A percentile compares a stretch with the other conserved stretches of the same genome.
These are phyloP conservation scores for Hirtodrosophila confusa DNA, from an alignment of 2,888 invertebrate genomes.

Conservation along the genomic window DNA sequence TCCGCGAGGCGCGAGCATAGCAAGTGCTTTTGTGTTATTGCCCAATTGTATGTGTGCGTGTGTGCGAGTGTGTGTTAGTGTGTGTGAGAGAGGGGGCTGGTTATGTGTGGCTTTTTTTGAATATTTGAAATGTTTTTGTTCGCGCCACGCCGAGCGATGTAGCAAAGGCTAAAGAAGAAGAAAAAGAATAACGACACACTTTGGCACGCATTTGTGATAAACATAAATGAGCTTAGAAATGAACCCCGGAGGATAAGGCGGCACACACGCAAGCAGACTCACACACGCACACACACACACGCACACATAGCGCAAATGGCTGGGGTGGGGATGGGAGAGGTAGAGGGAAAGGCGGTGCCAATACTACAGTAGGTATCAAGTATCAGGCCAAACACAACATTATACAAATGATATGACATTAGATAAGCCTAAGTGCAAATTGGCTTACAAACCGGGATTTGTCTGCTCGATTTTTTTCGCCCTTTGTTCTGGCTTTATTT, in stretches of 20 bases:
- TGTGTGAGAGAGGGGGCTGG: constrained; percentile 2
- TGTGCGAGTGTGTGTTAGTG: constrained; percentile 12
- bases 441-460: constrained; percentile 84
- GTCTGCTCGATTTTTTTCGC: constrained; percentile 53
- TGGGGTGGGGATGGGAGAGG: constrained; percentile 3
- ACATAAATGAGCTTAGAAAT: constrained; percentile 84
- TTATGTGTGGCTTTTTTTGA: constrained; percentile 52
- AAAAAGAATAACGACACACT: constrained; percentile 78
- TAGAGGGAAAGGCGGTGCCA: constrained; percentile 11
- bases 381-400: constrained; percentile 81
- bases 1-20: constrained; percentile 27
- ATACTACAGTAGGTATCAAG: constrained; percentile 74
- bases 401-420: constrained; percentile 84
- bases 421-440: constrained; percentile 85
- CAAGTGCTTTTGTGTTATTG: constrained; percentile 44
- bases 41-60: constrained; percentile 3
- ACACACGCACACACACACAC: constrained; percentile 22
- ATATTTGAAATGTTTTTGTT: constrained; percentile 81
- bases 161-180: constrained; percentile 35
- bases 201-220: constrained; percentile 84
- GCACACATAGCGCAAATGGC: constrained; percentile 51
- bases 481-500: constrained; percentile 19
- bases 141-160: too few relatives aligned
- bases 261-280: constrained; percentile 34
- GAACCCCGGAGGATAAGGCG: constrained; percentile 82